Evolutionary conservation across 1,140 invertebrate genomes (phyloP).

Genomic region (Chrysomallon squamiferum): DNA sequence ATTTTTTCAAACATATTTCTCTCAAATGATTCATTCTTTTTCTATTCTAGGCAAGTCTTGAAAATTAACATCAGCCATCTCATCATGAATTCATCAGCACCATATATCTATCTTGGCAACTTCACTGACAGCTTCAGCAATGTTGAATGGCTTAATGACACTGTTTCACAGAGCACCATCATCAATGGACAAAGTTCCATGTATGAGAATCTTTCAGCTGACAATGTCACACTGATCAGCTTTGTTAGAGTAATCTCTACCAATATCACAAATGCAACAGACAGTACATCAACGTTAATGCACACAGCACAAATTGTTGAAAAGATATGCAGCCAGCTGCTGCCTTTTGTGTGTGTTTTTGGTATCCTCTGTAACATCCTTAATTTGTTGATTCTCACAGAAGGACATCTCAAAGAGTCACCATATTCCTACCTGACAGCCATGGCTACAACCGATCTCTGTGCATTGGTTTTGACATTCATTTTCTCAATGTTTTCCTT

Average conservation of each 20-base stretch:
- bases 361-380: slow-evolving; percentile 57
- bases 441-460: slow-evolving; percentile 48
- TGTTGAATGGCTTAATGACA: too few relatives aligned
- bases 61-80: too few relatives aligned
- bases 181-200: too few relatives aligned
- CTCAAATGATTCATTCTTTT: too few relatives aligned
- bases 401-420: slow-evolving; percentile 49
- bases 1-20: too few relatives aligned
- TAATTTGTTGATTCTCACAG: slow-evolving; percentile 53
- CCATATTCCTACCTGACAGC: slow-evolving; percentile 56
- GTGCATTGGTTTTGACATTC: slow-evolving; percentile 43
- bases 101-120: too few relatives aligned
- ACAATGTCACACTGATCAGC: neutral
- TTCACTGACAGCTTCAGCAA: too few relatives aligned
- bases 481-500: slow-evolving; percentile 36
- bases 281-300: neutral
- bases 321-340: slow-evolving; percentile 20
- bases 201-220: too few relatives aligned
- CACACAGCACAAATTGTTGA: neutral
- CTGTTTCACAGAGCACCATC: too few relatives aligned
- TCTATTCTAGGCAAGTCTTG: too few relatives aligned
- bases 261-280: neutral
- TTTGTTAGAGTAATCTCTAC: neutral
- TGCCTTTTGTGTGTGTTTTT: slow-evolving; percentile 39
- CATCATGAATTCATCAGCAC: too few relatives aligned